Evolutionary conservation across 2,797 vertebrate species (phyloP).

Genomic region (Micropoecilia bifurca): DNA sequence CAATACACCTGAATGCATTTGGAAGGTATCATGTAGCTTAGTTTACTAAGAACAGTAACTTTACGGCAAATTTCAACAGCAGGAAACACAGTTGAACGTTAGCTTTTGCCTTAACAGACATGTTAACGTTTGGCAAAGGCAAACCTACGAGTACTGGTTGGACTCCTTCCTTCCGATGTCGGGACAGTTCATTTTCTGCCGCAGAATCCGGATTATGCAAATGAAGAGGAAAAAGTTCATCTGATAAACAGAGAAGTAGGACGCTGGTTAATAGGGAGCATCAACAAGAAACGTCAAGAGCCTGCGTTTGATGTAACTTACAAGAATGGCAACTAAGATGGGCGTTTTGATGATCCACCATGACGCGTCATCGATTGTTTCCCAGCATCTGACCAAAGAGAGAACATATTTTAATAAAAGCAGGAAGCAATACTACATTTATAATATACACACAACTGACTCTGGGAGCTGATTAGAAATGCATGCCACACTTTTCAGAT

Average conservation of each 20-base stretch:
- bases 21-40: neutral
- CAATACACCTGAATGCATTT: neutral
- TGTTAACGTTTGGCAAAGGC: slow-evolving; percentile 14
- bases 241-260: slow-evolving; percentile 67
- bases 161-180: slow-evolving; percentile 91
- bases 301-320: slow-evolving; percentile 50
- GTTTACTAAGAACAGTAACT: neutral
- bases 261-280: slow-evolving; percentile 15
- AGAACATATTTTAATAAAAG: neutral
- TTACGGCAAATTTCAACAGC: neutral
- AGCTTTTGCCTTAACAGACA: slow-evolving; percentile 1
- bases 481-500: neutral
- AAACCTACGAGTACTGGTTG: slow-evolving; percentile 92
- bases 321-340: slow-evolving; percentile 76
- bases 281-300: neutral
- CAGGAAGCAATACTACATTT: neutral
- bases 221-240: slow-evolving; percentile 94
- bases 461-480: neutral
- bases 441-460: too few relatives aligned
- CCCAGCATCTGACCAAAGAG: slow-evolving; percentile 79
- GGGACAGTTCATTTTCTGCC: slow-evolving; percentile 94
- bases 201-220: slow-evolving; percentile 93
- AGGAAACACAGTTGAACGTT: slow-evolving; percentile 8
- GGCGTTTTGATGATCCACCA: slow-evolving; percentile 86
- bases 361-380: slow-evolving; percentile 71